Conservation (phyloP, 1,140 invertebrate genomes). For the Paraescarpia echinospica region DNA sequence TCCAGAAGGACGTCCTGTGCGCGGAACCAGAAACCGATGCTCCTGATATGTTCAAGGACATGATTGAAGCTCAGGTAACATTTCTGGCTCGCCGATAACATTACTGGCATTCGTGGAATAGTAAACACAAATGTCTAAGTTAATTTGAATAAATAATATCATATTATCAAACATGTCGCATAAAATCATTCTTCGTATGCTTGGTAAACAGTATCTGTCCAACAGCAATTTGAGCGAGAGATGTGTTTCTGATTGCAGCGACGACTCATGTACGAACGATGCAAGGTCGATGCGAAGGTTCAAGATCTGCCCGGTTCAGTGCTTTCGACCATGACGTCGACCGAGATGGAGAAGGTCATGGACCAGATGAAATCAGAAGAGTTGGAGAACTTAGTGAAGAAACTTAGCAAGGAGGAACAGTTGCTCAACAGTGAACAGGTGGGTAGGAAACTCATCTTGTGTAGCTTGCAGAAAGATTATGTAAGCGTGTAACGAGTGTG, state of each 20-base stretch:
- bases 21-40: background rate
- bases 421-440: background rate
- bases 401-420: background rate
- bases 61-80: background rate
- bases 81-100: background rate
- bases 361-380: background rate
- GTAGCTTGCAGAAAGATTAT: no score
- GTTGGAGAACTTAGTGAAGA: background rate
- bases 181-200: no score
- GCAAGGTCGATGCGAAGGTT: background rate
- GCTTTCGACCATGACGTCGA: background rate
- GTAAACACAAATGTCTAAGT: no score
- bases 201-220: no score
- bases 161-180: no score
- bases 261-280: background rate
- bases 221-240: no score
- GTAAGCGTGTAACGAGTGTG: no score
- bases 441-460: background rate
- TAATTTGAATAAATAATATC: no score
- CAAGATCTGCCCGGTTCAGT: background rate
- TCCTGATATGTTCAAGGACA: background rate
- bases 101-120: no score
- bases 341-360: background rate
- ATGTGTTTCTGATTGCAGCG: background rate
- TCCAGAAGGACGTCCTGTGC: background rate